phyloP scores from a whole-genome alignment of 1,140 invertebrate genomes.

The Anastrepha obliqua region DNA sequence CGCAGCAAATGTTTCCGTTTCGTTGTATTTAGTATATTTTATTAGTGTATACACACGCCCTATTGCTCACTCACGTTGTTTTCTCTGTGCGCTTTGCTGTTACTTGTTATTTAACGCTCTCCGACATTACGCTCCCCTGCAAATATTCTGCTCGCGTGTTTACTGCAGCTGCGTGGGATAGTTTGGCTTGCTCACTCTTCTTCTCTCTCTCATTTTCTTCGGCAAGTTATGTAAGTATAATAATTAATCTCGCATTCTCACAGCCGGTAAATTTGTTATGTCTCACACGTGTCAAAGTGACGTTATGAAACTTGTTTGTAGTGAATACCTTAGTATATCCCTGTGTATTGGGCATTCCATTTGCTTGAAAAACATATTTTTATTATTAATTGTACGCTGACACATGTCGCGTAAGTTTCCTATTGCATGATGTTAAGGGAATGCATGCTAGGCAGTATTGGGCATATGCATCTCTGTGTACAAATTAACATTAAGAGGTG shows the following conservation, averaged over 20 bases:
- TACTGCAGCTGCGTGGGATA: not conserved
- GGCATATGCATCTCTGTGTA: no score
- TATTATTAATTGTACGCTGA: no score
- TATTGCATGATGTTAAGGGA: no score
- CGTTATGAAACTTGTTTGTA: not conserved
- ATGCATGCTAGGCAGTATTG: no score
- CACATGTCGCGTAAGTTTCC: no score
- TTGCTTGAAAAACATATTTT: no score
- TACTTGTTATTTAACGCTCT: not conserved
- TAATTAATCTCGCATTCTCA: not conserved
- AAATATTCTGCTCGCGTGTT: not conserved
- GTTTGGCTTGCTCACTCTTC: not conserved
- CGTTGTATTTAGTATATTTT: no score
- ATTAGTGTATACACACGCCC: not conserved
- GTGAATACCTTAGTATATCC: no score
- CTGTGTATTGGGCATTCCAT: no score
- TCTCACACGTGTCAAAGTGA: not conserved
- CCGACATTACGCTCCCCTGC: not conserved
- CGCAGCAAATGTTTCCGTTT: slow-evolving; percentile 27
- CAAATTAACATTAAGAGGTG: no score
- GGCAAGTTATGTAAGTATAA: not conserved
- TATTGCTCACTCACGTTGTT: not conserved
- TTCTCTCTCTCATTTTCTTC: not conserved
- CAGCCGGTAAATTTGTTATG: slow-evolving; percentile 7
- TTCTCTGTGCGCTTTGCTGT: not conserved